Conservation (phyloP, 2,888 invertebrate genomes). For the Podabrus alpinus region DNA sequence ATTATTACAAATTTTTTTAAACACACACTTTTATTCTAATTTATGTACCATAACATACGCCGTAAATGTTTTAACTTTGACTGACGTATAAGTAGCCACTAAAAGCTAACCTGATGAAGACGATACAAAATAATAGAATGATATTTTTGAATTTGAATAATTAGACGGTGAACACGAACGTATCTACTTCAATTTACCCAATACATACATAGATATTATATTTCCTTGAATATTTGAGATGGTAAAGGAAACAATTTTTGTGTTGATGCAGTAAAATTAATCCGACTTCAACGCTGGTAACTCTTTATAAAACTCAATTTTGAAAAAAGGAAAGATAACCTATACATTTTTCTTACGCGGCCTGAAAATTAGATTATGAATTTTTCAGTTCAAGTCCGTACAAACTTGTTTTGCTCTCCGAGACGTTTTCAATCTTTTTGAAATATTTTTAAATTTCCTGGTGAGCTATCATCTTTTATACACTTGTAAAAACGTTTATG, state of each 20-base stretch:
- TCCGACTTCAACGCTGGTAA: neutral
- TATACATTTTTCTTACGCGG: neutral
- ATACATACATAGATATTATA: neutral
- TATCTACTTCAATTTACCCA: neutral
- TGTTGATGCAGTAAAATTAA: neutral
- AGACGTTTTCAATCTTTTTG: neutral
- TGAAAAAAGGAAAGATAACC: neutral
- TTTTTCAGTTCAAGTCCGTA: neutral
- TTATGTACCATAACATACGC: neutral
- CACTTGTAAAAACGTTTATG: neutral
- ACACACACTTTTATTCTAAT: neutral
- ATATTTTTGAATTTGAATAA: neutral
- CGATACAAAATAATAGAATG: neutral
- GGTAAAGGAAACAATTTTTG: too few relatives aligned
- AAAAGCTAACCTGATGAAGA: neutral
- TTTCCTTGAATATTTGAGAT: too few relatives aligned
- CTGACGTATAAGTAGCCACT: neutral
- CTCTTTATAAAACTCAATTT: neutral
- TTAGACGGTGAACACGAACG: neutral
- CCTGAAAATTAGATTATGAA: neutral
- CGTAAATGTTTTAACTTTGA: neutral
- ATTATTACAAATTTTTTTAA: neutral
- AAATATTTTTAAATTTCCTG: neutral
- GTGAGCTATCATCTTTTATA: neutral
- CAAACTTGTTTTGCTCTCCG: neutral